These are phyloP conservation scores for Ashinkailepas kermadecensis DNA, from an alignment of 2,888 invertebrate genomes.

Conservation along the genomic window DNA sequence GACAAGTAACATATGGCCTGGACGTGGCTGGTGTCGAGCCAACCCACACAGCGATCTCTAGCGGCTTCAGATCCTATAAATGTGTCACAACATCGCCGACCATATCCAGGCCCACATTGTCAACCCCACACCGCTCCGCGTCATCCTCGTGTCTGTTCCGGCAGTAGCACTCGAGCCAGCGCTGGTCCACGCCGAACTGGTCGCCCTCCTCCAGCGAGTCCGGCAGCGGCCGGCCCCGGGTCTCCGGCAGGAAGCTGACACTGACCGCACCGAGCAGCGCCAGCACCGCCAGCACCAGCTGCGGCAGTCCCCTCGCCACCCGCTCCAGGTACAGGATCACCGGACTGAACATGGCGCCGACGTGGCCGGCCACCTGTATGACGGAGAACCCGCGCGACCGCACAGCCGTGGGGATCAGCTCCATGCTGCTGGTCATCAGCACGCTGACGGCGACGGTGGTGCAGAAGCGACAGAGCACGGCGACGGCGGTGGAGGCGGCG, in stretches of 20 bases:
- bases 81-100: too few species aligned
- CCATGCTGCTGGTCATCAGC: slow-evolving; percentile 25
- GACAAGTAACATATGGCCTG: too few species aligned
- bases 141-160: too few species aligned
- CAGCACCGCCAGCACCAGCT: slow-evolving; percentile 26
- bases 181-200: slow-evolving; percentile 27
- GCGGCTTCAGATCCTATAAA: too few species aligned
- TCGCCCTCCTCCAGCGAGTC: slow-evolving; percentile 32
- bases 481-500: slow-evolving; percentile 19
- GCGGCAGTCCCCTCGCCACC: slow-evolving; percentile 27
- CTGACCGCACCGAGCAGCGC: slow-evolving; percentile 26
- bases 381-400: neutral
- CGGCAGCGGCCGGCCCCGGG: slow-evolving; percentile 29
- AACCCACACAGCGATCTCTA: too few species aligned
- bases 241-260: slow-evolving; percentile 30
- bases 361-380: slow-evolving; percentile 25
- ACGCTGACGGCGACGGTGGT: slow-evolving; percentile 31
- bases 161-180: slow-evolving; percentile 24
- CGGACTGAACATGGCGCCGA: slow-evolving; percentile 25
- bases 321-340: slow-evolving; percentile 1
- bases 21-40: too few species aligned
- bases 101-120: too few species aligned
- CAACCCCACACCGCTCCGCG: neutral
- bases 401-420: slow-evolving; percentile 29
- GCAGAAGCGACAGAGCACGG: slow-evolving; percentile 29